phyloP scores from a whole-genome alignment of 2,888 invertebrate genomes.

The Cantharis nigra region DNA sequence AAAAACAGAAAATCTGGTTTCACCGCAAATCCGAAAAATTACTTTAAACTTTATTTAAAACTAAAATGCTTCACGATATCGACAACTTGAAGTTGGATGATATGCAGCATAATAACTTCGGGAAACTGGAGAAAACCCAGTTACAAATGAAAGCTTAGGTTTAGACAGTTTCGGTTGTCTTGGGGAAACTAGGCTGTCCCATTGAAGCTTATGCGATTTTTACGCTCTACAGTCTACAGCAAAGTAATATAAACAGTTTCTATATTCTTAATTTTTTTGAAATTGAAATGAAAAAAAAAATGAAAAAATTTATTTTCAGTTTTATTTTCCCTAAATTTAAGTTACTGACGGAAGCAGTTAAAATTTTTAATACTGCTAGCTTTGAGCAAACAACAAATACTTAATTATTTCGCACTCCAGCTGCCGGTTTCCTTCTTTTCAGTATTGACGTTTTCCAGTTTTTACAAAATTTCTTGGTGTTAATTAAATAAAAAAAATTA shows the following conservation, averaged over 20 bases:
- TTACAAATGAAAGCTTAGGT: background rate
- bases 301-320: background rate
- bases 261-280: background rate
- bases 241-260: too few species aligned
- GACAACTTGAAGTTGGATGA: too few species aligned
- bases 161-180: background rate
- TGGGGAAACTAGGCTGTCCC: background rate
- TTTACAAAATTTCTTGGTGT: too few species aligned
- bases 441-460: too few species aligned
- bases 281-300: too few species aligned
- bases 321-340: background rate
- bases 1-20: background rate
- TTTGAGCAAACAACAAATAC: background rate
- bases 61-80: too few species aligned
- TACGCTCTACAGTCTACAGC: too few species aligned
- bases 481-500: too few species aligned
- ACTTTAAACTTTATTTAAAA: too few species aligned
- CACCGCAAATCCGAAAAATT: background rate
- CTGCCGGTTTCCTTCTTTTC: too few species aligned
- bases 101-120: too few species aligned
- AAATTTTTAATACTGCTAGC: background rate
- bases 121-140: background rate
- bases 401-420: background rate
- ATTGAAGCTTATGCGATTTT: background rate
- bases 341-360: background rate